Evolutionary conservation across 64 coral and sea anemone genomes (phyloP), one percentile per base, ranked within the genome.

Genomic region (Pocillopora verrucosa): DNA sequence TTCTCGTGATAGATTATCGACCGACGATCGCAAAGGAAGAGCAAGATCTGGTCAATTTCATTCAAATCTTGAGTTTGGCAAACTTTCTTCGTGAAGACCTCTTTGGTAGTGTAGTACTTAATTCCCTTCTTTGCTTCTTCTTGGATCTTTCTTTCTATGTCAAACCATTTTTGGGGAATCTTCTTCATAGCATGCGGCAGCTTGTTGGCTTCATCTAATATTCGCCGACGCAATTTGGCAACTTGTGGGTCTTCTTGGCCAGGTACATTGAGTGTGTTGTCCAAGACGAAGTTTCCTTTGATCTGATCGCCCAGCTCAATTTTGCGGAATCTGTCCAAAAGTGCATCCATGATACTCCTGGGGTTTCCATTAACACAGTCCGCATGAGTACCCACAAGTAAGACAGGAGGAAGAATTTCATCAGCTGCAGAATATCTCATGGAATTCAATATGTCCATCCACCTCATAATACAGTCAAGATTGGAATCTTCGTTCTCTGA

Each of bases 101-200:
- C 22, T 57, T 57, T 70, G 16, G 63, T 38, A 51, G 41, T 51
- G 20, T 56, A n/a, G 51, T 16, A 85, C 20, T 70, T 70, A 12
- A 24, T 37, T 16, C 34, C 65, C 1, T 22, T 58, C 14, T 38
- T 36, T 13, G 36, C 37, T 58, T 85, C 12, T 25, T 72, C 38
- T 22, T 72, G 63, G 9, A 85, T 85, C 37, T 25, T 72, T 22
- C 20, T 72, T 25, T 85, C 82, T 72, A 85, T 85, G 41, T 72
- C 22, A 41, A 85, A 13, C 82, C 82, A 85, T 13, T 56, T 17
- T 4, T 11, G 24, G 56, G 82, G 82, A 72, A 85, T 65, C 38
- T 85, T 65, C 26, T 85, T 85, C 65, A 72, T 85, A 22, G 64
- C 57, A 19, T 85, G 63, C 62, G 82, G 82, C 82, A 85, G n/a